These are phyloP conservation scores for Emydura subglobosa DNA, from an alignment of 2,113 vertebrate genomes.

Conservation along the genomic window DNA sequence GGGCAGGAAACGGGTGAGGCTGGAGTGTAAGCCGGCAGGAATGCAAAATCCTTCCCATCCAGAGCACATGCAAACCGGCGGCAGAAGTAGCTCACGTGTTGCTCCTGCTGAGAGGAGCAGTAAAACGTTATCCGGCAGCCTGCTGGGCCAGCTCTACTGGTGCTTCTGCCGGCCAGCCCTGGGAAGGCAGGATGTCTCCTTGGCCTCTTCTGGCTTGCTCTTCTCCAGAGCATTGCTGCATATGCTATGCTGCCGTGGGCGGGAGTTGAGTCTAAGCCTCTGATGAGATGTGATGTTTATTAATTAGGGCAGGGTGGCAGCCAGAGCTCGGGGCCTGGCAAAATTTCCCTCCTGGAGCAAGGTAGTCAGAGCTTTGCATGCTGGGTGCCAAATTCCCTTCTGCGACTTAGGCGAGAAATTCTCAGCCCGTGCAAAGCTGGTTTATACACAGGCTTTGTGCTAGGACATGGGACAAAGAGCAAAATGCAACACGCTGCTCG, in stretches of 20 bases:
- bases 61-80: neutral
- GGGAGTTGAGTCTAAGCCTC: neutral
- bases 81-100: neutral
- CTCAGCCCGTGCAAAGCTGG: neutral
- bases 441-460: neutral
- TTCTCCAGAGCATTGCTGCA: neutral
- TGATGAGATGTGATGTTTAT: neutral
- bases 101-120: neutral
- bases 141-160: neutral
- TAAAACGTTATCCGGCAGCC: neutral
- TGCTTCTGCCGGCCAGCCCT: neutral
- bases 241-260: neutral
- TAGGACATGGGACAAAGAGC: neutral
- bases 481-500: neutral
- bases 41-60: neutral
- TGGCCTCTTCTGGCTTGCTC: neutral
- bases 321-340: neutral
- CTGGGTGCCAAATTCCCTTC: neutral
- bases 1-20: neutral
- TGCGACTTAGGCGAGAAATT: neutral
- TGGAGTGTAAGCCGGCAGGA: neutral
- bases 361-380: neutral
- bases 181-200: neutral
- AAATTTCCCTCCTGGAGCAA: neutral
- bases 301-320: neutral